A percentile compares a stretch with the other conserved stretches of the same genome.
These are phyloP conservation scores for Scaptomyza parva DNA, from an alignment of 2,888 invertebrate species.

Conservation along the genomic window DNA sequence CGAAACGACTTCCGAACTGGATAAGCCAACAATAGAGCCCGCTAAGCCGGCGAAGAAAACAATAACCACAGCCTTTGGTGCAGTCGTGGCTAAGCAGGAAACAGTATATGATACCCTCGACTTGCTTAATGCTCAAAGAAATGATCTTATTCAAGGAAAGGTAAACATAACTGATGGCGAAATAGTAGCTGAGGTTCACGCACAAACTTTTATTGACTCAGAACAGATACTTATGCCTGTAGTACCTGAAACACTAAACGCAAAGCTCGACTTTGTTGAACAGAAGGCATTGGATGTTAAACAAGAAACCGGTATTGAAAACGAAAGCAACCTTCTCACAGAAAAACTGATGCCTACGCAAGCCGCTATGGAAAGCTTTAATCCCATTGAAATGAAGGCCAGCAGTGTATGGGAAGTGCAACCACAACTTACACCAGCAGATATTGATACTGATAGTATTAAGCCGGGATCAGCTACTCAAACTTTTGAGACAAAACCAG, in stretches of 20 bases:
- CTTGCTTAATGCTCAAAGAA: conserved; percentile 39
- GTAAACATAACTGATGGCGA: conserved; percentile 86
- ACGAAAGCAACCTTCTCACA: conserved; percentile 86
- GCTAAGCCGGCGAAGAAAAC: conserved; percentile 84
- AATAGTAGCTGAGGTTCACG: conserved; percentile 87
- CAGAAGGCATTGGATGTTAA: conserved; percentile 88
- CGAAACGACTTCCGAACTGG: conserved; percentile 44
- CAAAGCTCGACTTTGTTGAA: conserved; percentile 75
- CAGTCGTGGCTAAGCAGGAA: conserved; percentile 87
- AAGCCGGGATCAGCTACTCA: conserved; percentile 82
- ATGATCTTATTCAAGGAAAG: conserved; percentile 85
- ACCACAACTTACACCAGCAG: conserved; percentile 84
- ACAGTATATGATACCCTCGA: conserved; percentile 86
- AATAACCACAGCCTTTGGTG: conserved; percentile 87
- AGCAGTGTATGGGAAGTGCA: conserved; percentile 84
- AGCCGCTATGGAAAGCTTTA: conserved; percentile 60
- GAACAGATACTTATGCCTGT: conserved; percentile 84
- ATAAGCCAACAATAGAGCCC: conserved; percentile 86
- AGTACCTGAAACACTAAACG: conserved; percentile 36
- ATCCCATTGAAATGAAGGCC: conserved; percentile 85
- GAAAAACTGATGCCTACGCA: conserved; percentile 79
- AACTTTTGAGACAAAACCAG: conserved; percentile 82
- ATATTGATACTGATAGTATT: conserved; percentile 50
- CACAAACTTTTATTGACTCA: conserved; percentile 88
- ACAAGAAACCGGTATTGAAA: conserved; percentile 88